A percentile compares a stretch with the other conserved stretches of the same genome.
Evolutionary conservation across 2,888 invertebrate genomes (phyloP).

Genomic region (Lasioglossum malachurum): DNA sequence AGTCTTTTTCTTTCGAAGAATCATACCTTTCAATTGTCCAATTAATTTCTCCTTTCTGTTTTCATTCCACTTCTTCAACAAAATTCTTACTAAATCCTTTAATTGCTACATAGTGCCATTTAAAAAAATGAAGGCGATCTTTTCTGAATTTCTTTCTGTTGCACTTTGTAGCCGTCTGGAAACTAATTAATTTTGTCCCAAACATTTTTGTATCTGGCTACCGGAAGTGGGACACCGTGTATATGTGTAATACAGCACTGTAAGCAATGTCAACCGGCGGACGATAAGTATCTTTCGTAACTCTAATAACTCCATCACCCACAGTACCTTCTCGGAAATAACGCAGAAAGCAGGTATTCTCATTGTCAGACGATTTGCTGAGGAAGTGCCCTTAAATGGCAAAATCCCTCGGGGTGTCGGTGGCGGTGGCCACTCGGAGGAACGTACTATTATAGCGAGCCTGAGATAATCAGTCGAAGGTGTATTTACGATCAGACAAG

Average conservation of each 20-base stretch:
- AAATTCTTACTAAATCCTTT: too few species aligned
- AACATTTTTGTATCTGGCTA: too few species aligned
- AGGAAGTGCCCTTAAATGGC: neutral
- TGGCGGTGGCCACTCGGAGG: neutral
- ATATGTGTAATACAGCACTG: too few species aligned
- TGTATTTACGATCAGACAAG: constrained; percentile 30
- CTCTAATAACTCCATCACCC: neutral
- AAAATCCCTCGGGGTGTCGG: neutral
- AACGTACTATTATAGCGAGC: neutral
- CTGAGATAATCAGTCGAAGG: constrained; percentile 17
- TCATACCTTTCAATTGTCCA: neutral
- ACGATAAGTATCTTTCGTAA: neutral
- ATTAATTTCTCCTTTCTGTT: neutral
- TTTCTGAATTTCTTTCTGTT: too few species aligned
- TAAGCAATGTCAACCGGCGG: too few species aligned
- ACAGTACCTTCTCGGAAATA: neutral
- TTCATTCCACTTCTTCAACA: too few species aligned
- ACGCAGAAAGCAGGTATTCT: neutral
- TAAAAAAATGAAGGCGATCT: too few species aligned
- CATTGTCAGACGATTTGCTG: neutral
- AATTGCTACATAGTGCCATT: too few species aligned
- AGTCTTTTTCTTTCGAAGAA: neutral
- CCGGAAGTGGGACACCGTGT: too few species aligned
- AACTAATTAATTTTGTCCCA: too few species aligned
- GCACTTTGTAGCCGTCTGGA: too few species aligned